Evolutionary conservation across 2,113 vertebrate genomes (phyloP).

Genomic region (Coracopsis vasa): DNA sequence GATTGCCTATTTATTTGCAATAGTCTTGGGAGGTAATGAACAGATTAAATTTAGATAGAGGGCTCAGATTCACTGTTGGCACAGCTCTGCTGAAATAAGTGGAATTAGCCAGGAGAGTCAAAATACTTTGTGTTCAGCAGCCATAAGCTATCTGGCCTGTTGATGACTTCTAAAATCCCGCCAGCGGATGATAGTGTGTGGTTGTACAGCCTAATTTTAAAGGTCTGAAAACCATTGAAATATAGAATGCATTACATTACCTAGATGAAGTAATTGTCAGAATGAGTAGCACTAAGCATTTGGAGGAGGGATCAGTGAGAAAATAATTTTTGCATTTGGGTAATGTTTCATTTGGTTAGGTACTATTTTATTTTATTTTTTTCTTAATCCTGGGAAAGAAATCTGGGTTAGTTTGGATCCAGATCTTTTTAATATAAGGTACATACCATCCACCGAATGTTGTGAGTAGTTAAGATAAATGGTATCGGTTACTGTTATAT

Average conservation of each 20-base stretch:
- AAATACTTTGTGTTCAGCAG: conserved; percentile 34
- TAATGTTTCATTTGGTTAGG: neutral
- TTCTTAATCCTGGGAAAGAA: neutral
- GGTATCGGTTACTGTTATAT: neutral
- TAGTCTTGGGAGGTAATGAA: conserved; percentile 54
- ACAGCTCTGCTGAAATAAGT: conserved; percentile 38
- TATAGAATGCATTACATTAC: neutral
- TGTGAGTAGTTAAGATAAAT: neutral
- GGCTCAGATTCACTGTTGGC: conserved; percentile 33
- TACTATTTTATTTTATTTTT: rapidly evolving
- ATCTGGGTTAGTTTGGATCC: neutral
- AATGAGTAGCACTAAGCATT: neutral
- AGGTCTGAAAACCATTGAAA: neutral
- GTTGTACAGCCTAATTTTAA: neutral
- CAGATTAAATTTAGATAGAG: conserved; percentile 59
- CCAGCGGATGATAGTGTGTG: neutral
- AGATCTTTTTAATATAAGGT: neutral
- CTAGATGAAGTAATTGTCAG: neutral
- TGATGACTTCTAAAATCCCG: conserved; percentile 16
- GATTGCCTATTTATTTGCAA: conserved; percentile 62
- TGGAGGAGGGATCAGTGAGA: neutral
- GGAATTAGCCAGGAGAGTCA: conserved; percentile 39
- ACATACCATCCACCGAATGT: neutral
- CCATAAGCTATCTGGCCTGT: neutral
- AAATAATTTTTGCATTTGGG: neutral